phyloP scores from a whole-genome alignment of 2,797 vertebrate species.

The Ctenopoma kingsleyae region DNA sequence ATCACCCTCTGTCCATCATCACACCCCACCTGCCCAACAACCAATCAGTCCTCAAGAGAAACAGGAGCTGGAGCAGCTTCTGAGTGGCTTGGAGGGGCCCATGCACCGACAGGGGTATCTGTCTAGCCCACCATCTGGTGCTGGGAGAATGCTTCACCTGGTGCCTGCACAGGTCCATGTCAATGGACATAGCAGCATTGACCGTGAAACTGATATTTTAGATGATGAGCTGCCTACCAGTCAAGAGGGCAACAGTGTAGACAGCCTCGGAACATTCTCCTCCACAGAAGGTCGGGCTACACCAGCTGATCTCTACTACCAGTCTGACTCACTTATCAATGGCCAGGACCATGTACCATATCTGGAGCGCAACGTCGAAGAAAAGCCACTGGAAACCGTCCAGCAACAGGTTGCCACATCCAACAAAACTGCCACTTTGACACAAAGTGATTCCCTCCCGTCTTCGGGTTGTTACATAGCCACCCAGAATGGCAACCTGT shows the following conservation, averaged over 20 bases:
- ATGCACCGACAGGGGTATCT: constrained; percentile 87
- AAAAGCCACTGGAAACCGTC: constrained; percentile 66
- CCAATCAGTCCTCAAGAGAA: constrained; percentile 90
- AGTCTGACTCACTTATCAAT: constrained; percentile 78
- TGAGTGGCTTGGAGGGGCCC: constrained; percentile 90
- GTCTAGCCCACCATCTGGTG: constrained; percentile 68
- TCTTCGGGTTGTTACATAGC: constrained; percentile 75
- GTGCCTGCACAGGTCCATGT: constrained; percentile 96
- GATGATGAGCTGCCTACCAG: constrained; percentile 94
- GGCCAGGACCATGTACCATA: constrained; percentile 81
- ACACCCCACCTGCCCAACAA: constrained; percentile 57
- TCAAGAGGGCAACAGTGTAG: constrained; percentile 94
- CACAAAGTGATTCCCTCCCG: constrained; percentile 48
- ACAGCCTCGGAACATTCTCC: constrained; percentile 93
- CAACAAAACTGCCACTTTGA: constrained; percentile 52
- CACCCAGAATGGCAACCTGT: constrained; percentile 84
- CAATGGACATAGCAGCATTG: constrained; percentile 88
- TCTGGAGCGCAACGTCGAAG: constrained; percentile 74
- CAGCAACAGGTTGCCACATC: constrained; percentile 39
- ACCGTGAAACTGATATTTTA: constrained; percentile 97
- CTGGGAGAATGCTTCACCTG: constrained; percentile 85
- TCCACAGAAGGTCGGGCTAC: constrained; percentile 91
- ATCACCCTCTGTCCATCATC: constrained; percentile 23
- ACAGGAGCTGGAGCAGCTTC: constrained; percentile 93
- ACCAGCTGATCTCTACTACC: constrained; percentile 85